Conservation (phyloP, 2,113 vertebrate genomes). For the Collichthys lucidus region DNA sequence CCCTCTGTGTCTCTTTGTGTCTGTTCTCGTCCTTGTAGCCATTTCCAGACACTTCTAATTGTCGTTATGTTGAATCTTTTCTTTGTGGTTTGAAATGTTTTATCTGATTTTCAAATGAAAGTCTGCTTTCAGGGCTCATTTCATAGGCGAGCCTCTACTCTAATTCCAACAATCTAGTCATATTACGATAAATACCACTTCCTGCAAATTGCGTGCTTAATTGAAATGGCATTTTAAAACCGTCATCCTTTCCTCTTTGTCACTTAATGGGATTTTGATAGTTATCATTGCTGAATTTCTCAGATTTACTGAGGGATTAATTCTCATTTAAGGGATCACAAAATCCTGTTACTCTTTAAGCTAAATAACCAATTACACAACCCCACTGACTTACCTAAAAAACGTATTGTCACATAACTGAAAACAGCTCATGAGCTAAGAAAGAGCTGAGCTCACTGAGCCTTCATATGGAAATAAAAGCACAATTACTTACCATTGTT, state of each 20-base stretch:
- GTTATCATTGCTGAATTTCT: not conserved
- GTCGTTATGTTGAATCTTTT: not conserved
- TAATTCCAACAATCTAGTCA: not conserved
- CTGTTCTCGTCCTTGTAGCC: not conserved
- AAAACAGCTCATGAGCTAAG: too few species aligned
- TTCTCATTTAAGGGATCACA: not conserved
- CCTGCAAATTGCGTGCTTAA: not conserved
- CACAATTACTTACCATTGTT: too few species aligned
- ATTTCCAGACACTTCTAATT: not conserved
- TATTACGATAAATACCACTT: not conserved
- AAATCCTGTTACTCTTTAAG: not conserved
- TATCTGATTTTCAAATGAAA: not conserved
- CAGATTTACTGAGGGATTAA: not conserved
- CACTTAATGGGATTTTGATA: constrained; percentile 9
- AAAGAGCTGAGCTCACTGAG: too few species aligned
- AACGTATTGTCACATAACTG: too few species aligned
- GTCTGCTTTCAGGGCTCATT: not conserved
- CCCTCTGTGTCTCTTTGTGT: not conserved
- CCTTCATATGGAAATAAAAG: too few species aligned
- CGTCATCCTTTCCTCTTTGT: too few species aligned
- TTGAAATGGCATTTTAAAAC: not conserved
- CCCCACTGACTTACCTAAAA: not conserved
- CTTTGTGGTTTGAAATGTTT: not conserved
- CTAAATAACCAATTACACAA: not conserved
- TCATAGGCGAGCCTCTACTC: not conserved